Evolutionary conservation across 2,113 vertebrate species (phyloP), one percentile per base, ranked within the genome.

Genomic region (Megaceryle maxima): DNA sequence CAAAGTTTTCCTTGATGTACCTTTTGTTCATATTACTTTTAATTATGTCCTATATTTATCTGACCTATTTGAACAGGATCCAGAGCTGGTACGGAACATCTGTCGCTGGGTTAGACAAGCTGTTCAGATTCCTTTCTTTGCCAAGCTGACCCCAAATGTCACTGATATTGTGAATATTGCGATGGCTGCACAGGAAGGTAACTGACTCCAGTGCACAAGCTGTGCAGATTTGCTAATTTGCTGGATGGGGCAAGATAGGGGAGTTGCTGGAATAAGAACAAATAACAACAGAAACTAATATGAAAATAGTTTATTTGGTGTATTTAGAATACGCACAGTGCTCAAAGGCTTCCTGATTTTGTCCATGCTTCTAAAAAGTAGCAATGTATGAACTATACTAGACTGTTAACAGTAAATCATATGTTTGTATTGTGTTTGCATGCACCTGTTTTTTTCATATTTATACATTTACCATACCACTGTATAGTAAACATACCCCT

Each of bases 101-200:
- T 99, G 99, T 95, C 98, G 98, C 76, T 99, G 99, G 99, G 98
- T 99, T 87, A 98, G 99, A 83, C 98, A 98, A 97, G 98, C 99
- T 97, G 97, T 98, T 97, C 98, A 51, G 92, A 97, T 99, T 96
- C 99, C 99, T 1, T 99, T 99, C 98, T 99, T 99, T 97, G 99
- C 99, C 98, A 99, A 99, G 94, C 97, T 99, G 98, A 99, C 99
- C 96, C 99, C 99, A 95, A 99, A 99, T 92, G 99, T 99, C 91
- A 99, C 99, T 74, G 98, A 99, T 95, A 98, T 99, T 74, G 98
- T 99, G 81, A 99, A 98, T 97, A 99, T 99, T 39, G 99, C 99
- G 53, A 97, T 90, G 97, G 99, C 99, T 88, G 98, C 99, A 0
- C 97, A 98, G 62, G 99, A 99, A 98, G 99, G 99, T 99, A 98